Evolutionary conservation across 2,797 vertebrate species (phyloP).

Genomic region (Gastrophryne carolinensis): DNA sequence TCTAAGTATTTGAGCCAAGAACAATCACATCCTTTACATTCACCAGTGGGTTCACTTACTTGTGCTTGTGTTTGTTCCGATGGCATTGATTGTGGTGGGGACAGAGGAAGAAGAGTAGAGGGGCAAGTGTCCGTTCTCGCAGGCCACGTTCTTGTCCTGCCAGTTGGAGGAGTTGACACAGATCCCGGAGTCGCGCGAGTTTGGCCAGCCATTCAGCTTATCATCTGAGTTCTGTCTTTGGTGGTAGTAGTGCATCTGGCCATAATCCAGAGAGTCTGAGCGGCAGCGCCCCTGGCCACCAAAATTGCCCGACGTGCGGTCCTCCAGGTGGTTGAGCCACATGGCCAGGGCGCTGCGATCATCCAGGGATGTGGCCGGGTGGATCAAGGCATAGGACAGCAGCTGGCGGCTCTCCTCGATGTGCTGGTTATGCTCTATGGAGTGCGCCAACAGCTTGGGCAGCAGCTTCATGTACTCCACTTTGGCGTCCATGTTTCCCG

Average conservation of each 20-base stretch:
- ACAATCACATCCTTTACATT: too few relatives aligned
- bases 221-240: conserved; percentile 97
- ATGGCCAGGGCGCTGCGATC: conserved; percentile 91
- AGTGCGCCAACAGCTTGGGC: conserved; percentile 93
- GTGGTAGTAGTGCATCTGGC: conserved; percentile 84
- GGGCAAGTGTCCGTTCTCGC: conserved; percentile 91
- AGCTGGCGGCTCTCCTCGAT: conserved; percentile 97
- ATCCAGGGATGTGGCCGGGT: conserved; percentile 93
- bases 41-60: conserved; percentile 84
- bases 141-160: conserved; percentile 85
- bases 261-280: conserved; percentile 87
- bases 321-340: conserved; percentile 98
- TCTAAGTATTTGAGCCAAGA: too few relatives aligned
- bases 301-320: conserved; percentile 75
- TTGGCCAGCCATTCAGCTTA: conserved; percentile 97
- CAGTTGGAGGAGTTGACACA: conserved; percentile 81
- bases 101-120: conserved; percentile 95
- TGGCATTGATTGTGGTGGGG: conserved; percentile 92
- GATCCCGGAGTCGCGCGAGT: conserved; percentile 88
- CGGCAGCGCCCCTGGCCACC: conserved; percentile 67
- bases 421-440: conserved; percentile 93
- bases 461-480: conserved; percentile 96
- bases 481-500: conserved; percentile 92
- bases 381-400: conserved; percentile 94
- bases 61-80: conserved; percentile 87